Evolutionary conservation across 2,797 vertebrate genomes (phyloP).

Genomic region (Oceanodroma leucorhoa): DNA sequence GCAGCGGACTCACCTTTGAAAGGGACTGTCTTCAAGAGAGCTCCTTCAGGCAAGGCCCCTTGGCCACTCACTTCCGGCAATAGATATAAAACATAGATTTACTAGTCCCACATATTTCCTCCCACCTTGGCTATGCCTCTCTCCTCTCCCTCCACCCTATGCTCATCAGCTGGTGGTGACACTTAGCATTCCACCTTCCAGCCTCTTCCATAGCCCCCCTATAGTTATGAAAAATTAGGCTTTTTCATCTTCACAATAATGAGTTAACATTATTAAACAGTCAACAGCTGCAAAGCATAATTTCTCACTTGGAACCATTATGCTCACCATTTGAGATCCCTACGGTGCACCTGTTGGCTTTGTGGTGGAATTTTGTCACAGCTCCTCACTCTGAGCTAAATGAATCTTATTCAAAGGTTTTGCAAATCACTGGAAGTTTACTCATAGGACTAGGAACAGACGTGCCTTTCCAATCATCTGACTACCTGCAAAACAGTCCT

Average conservation of each 20-base stretch:
- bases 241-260: not conserved
- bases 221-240: not conserved
- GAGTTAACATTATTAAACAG: not conserved
- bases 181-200: not conserved
- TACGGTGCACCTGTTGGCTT: not conserved
- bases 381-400: not conserved
- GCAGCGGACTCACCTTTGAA: not conserved
- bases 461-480: not conserved
- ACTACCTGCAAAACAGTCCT: not conserved
- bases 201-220: not conserved
- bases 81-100: not conserved
- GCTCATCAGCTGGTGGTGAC: not conserved
- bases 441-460: not conserved
- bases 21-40: not conserved
- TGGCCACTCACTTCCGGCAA: not conserved
- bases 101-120: not conserved
- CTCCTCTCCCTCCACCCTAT: not conserved
- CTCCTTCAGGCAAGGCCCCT: not conserved
- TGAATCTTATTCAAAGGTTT: not conserved
- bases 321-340: not conserved
- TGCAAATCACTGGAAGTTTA: not conserved
- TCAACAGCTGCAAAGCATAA: not conserved
- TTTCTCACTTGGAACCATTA: not conserved
- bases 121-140: not conserved
- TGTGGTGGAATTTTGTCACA: not conserved